Evolutionary conservation across 1,140 invertebrate species (phyloP).

Genomic region (Lepidotrigona ventralis): DNA sequence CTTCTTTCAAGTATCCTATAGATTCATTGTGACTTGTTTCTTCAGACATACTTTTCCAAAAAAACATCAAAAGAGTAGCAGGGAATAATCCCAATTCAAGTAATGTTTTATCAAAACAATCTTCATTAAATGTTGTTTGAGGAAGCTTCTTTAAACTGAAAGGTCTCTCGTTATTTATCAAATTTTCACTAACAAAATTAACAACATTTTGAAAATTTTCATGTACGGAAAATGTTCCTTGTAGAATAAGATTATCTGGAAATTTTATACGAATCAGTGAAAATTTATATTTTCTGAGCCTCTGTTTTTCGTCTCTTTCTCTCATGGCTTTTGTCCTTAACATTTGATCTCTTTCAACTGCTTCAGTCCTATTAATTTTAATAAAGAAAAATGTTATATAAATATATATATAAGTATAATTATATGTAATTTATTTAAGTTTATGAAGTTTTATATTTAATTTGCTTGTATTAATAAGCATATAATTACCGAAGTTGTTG

Average conservation of each 20-base stretch:
- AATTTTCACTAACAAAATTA: conserved; percentile 87
- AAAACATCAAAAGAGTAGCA: conserved; percentile 87
- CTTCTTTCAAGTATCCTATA: conserved; percentile 86
- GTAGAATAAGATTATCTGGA: conserved; percentile 91
- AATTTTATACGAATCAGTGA: conserved; percentile 91
- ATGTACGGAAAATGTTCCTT: conserved; percentile 91
- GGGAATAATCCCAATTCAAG: conserved; percentile 87
- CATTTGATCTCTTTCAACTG: conserved; percentile 89
- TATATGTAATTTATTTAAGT: not conserved
- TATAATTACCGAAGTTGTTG: conserved; percentile 85
- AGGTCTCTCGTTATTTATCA: conserved; percentile 83
- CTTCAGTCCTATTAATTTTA: conserved; percentile 83
- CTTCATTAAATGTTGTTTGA: conserved; percentile 82
- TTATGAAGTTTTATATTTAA: not conserved
- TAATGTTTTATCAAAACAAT: conserved; percentile 84
- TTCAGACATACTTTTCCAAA: conserved; percentile 80
- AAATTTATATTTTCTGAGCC: conserved; percentile 91
- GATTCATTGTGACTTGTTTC: conserved; percentile 74
- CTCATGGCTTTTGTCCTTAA: conserved; percentile 95
- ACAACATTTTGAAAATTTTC: conserved; percentile 86
- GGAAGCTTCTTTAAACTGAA: conserved; percentile 84
- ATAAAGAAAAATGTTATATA: conserved; percentile 25
- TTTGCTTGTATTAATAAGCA: conserved; percentile 21
- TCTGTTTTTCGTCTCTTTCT: conserved; percentile 90
- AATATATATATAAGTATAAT: too few relatives aligned